These are phyloP conservation scores for Metacarcinus magister DNA, from an alignment of 2,888 invertebrate genomes.

Conservation along the genomic window DNA sequence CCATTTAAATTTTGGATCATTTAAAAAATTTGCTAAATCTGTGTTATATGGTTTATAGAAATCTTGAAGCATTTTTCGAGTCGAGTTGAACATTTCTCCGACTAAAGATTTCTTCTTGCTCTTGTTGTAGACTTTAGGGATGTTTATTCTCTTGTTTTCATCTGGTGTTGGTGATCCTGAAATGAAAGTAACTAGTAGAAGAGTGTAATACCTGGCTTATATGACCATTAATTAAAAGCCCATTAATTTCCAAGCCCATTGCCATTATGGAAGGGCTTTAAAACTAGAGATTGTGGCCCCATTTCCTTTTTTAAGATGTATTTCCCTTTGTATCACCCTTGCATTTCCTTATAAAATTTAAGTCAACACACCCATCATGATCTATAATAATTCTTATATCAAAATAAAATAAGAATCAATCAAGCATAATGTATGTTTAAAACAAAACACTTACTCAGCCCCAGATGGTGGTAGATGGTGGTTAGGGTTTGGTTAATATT, in stretches of 20 bases:
- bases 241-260: too few relatives aligned
- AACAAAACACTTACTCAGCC: conserved; percentile 66
- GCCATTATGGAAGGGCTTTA: too few relatives aligned
- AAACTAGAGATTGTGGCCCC: not conserved
- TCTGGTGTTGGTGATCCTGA: conserved; percentile 67
- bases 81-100: conserved; percentile 67
- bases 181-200: not conserved
- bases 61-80: conserved; percentile 55
- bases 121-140: conserved; percentile 67
- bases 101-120: conserved; percentile 50
- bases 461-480: conserved; percentile 71
- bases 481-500: conserved; percentile 59
- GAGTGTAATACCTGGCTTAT: too few relatives aligned
- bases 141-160: conserved; percentile 59
- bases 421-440: not conserved
- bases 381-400: not conserved
- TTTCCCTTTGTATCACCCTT: not conserved
- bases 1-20: conserved; percentile 71
- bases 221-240: too few relatives aligned
- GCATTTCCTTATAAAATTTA: not conserved
- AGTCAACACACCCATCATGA: not conserved
- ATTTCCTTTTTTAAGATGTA: not conserved
- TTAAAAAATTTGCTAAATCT: conserved; percentile 63
- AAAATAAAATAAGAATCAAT: not conserved
- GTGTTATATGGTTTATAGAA: conserved; percentile 73